A percentile compares a stretch with the other conserved stretches of the same genome.
Conservation (phyloP, 1,140 invertebrate genomes). For the Oryzaephilus surinamensis region DNA sequence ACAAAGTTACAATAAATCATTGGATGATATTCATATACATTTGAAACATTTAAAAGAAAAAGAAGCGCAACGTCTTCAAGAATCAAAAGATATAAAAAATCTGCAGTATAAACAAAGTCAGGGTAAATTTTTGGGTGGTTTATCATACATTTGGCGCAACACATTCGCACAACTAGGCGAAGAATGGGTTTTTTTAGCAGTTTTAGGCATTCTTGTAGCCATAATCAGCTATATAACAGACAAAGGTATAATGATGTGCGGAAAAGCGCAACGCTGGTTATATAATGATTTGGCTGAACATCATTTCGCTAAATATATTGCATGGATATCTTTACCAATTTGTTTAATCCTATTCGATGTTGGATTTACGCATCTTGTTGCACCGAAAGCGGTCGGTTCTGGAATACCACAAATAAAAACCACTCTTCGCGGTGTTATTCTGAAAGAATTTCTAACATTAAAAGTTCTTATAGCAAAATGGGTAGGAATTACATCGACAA, state of each 20-base stretch:
- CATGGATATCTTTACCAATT: conserved; percentile 85
- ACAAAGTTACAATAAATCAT: background rate
- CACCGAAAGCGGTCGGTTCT: conserved; percentile 67
- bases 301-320: conserved; percentile 73
- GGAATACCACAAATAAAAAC: conserved; percentile 99
- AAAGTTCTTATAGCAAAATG: conserved; percentile 89
- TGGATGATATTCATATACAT: background rate
- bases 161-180: conserved; percentile 84
- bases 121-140: conserved; percentile 40
- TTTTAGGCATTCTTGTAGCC: conserved; percentile 91
- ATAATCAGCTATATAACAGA: conserved; percentile 92
- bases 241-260: conserved; percentile 83
- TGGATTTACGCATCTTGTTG: conserved; percentile 87
- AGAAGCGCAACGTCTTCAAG: background rate
- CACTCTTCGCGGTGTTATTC: conserved; percentile 85
- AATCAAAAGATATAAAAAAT: conserved; percentile 4
- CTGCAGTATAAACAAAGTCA: conserved; percentile 22
- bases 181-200: conserved; percentile 92
- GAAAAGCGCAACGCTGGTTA: conserved; percentile 85
- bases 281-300: conserved; percentile 70
- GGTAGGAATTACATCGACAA: conserved; percentile 84
- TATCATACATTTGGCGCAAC: conserved; percentile 62
- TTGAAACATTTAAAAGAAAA: background rate
- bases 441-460: conserved; percentile 95
- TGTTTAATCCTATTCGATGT: conserved; percentile 85